A percentile compares a stretch with the other conserved stretches of the same genome.
phyloP scores from a whole-genome alignment of 2,888 invertebrate genomes.

The Lapara coniferarum region DNA sequence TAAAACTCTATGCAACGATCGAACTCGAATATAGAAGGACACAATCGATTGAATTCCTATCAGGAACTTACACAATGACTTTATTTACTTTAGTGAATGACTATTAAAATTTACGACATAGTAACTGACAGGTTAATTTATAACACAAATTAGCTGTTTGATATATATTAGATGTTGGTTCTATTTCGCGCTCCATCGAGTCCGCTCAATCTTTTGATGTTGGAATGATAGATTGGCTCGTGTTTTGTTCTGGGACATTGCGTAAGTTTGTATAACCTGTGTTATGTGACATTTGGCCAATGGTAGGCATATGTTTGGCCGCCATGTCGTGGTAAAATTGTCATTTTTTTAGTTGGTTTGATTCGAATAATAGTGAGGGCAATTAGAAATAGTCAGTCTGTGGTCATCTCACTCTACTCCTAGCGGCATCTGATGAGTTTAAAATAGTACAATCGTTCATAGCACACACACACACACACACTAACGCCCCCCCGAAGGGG shows the following conservation, averaged over 20 bases:
- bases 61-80: conserved; percentile 3
- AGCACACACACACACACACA: too few species aligned
- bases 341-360: too few species aligned
- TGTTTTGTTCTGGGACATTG: not conserved
- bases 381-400: too few species aligned
- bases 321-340: too few species aligned
- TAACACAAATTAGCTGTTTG: conserved; percentile 16
- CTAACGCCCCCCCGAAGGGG: too few species aligned
- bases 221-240: conserved; percentile 2
- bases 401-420: too few species aligned
- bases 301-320: too few species aligned
- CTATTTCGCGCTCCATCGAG: conserved; percentile 18
- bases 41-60: not conserved
- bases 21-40: not conserved
- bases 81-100: conserved; percentile 14
- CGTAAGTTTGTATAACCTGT: not conserved
- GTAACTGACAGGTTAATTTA: conserved; percentile 23
- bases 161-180: conserved; percentile 2
- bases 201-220: not conserved
- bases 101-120: conserved; percentile 18
- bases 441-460: too few species aligned
- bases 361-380: too few species aligned
- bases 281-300: not conserved
- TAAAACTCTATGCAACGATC: too few species aligned
- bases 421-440: too few species aligned